Conservation (phyloP, 2,888 invertebrate genomes). For the Scelioninae gen. 1 region DNA sequence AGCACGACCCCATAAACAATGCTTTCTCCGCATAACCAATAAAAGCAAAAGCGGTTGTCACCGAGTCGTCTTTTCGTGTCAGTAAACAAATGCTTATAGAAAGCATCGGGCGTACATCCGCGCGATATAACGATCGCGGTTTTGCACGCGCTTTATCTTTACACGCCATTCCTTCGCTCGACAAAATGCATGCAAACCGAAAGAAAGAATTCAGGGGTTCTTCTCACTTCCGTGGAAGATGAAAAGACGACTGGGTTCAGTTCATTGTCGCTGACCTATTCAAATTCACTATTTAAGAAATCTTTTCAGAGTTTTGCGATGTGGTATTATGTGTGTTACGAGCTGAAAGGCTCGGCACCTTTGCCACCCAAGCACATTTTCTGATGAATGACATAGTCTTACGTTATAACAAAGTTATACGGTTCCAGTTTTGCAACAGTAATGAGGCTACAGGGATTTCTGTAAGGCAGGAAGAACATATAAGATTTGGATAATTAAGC, state of each 20-base stretch:
- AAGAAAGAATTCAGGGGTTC: conserved; percentile 9
- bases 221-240: conserved; percentile 8
- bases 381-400: conserved; percentile 3
- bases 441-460: conserved; percentile 10
- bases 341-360: neutral
- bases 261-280: conserved; percentile 39
- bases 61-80: conserved; percentile 61
- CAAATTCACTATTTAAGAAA: conserved; percentile 47
- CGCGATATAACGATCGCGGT: conserved; percentile 54
- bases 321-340: neutral
- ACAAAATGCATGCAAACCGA: conserved; percentile 32
- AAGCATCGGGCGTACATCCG: conserved; percentile 45
- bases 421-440: conserved; percentile 1
- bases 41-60: conserved; percentile 44
- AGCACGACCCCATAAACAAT: conserved; percentile 21
- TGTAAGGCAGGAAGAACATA: neutral
- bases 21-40: conserved; percentile 42
- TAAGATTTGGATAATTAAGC: conserved; percentile 11
- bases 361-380: neutral
- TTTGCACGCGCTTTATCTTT: conserved; percentile 51
- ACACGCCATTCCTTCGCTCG: conserved; percentile 34
- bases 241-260: conserved; percentile 28
- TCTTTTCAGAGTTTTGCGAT: conserved; percentile 24
- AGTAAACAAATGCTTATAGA: conserved; percentile 60
- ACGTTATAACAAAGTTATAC: neutral